A percentile compares a stretch with the other conserved stretches of the same genome.
These are phyloP conservation scores for Stomorhina lunata DNA, from an alignment of 2,888 invertebrate genomes.

Conservation along the genomic window DNA sequence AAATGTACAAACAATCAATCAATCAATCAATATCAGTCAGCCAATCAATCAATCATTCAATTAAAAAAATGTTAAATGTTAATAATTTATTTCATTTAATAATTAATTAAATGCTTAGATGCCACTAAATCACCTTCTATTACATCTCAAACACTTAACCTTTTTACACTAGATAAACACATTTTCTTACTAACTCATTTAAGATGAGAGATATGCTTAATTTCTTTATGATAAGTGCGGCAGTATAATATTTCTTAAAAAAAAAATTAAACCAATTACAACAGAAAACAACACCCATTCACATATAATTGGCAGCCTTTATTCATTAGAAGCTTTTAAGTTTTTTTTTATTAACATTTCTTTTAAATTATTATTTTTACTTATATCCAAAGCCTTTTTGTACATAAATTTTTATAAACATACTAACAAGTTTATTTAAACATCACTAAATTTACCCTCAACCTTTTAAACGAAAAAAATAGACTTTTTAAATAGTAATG, in stretches of 20 bases:
- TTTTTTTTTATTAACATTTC: background rate
- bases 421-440: too few relatives aligned
- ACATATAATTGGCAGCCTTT: conserved; percentile 61
- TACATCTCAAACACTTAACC: background rate
- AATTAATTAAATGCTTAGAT: background rate
- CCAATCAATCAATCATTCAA: background rate
- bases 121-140: background rate
- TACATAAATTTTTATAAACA: too few relatives aligned
- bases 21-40: background rate
- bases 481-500: too few relatives aligned
- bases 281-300: background rate
- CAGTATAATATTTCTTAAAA: conserved; percentile 70
- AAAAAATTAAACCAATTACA: conserved; percentile 45
- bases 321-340: background rate
- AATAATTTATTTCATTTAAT: background rate
- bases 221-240: conserved; percentile 77
- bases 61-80: background rate
- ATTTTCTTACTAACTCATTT: background rate
- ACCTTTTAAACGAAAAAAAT: too few relatives aligned
- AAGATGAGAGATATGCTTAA: conserved; percentile 71
- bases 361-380: background rate
- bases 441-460: too few relatives aligned
- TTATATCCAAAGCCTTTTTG: background rate
- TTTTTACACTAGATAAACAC: background rate
- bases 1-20: conserved; percentile 33